These are phyloP conservation scores for Pseudonaja textilis DNA, from an alignment of 2,113 vertebrate genomes.

Conservation along the genomic window DNA sequence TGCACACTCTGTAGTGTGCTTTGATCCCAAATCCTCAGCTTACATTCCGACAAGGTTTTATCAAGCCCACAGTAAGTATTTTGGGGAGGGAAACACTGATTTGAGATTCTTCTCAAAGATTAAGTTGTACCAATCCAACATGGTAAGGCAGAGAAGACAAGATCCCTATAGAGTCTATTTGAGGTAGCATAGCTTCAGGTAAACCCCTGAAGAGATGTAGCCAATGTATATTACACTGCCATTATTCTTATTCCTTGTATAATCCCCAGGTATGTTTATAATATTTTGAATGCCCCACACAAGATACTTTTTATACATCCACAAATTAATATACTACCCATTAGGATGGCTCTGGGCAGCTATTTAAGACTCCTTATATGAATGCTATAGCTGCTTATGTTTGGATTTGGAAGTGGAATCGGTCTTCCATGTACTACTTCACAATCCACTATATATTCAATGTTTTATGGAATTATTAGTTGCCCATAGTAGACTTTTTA, in stretches of 20 bases:
- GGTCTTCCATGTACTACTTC: background rate
- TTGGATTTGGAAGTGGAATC: background rate
- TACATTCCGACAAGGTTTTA: background rate
- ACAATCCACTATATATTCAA: background rate
- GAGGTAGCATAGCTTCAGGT: background rate
- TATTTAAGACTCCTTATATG: background rate
- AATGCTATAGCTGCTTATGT: background rate
- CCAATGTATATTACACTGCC: background rate
- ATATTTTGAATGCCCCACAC: background rate
- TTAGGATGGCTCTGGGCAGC: background rate
- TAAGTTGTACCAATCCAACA: background rate
- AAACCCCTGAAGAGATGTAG: background rate
- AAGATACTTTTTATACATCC: background rate
- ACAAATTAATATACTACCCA: background rate
- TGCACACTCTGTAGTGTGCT: background rate
- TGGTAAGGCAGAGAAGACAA: background rate
- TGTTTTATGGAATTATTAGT: background rate
- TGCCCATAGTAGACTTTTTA: background rate
- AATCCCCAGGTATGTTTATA: background rate
- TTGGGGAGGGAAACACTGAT: background rate
- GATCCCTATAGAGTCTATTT: background rate
- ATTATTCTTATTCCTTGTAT: background rate
- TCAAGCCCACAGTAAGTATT: background rate
- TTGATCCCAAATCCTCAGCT: background rate
- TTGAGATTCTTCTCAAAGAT: background rate